Evolutionary conservation across 1,140 invertebrate species (phyloP), one percentile per base, ranked within the genome.

Genomic region (Diorhabda sublineata): DNA sequence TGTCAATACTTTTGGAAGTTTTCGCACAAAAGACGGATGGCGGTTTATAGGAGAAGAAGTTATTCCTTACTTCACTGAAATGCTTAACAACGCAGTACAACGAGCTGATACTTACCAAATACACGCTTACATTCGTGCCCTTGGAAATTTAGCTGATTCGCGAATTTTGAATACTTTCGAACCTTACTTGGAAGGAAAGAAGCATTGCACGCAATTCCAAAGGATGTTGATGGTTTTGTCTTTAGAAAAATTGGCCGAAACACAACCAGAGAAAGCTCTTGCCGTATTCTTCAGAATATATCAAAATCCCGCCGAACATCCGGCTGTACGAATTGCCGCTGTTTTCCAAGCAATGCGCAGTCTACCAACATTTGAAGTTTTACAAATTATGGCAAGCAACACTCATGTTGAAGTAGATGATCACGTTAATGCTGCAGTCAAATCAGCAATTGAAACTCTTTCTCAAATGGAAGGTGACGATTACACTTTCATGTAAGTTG

Each of bases 381-480:
- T 91, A 73, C 87, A 89, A 79, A 81, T 84, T 57, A 89, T 92
- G 85, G 90, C 90, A 59, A 74, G 86, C 70, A 86, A 85, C 76
- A 91, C 89, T 3, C 85, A 89, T 68, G 77, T 82, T 47, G 90
- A 92, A 73, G 80, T 79, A 0, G 86, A 83, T 73, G 80, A 83
- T 26, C 83, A 90, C 42, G 89, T 92, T 0, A 86, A 84, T 66
- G 82, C 87, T 59, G 84, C 83, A 3, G 84, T 91, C 7, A 86
- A 88, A 74, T 84, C 86, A 45, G 77, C 80, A 9, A 87, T 92
- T 58, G 65, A 81, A 75, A 76, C 74, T 57, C 83, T 85, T 42
- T 82, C 87, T 66, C 9, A 81, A 44, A 73, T 86, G 5, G 74
- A 78, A 44, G 77, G 72, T 43, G 72, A 78, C 3, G 78, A 83